Conservation (phyloP, 2,888 invertebrate species). For the Gnatocerus cornutus region DNA sequence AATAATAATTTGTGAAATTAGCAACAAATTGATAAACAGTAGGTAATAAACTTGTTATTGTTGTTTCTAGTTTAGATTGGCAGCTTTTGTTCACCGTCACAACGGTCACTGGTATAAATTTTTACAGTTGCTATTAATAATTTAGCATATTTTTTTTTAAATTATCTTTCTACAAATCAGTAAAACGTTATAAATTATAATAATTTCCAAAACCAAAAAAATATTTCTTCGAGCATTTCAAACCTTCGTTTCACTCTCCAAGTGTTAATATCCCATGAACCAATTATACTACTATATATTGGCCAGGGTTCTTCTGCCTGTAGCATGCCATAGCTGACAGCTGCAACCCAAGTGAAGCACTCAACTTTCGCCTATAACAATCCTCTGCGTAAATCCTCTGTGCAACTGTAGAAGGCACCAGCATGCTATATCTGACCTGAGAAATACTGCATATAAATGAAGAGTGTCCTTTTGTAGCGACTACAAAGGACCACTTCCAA, state of each 20-base stretch:
- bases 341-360: constrained; percentile 40
- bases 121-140: too few species aligned
- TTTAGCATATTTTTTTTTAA: too few species aligned
- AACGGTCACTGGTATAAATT: too few species aligned
- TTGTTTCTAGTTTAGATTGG: too few species aligned
- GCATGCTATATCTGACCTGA: constrained; percentile 43
- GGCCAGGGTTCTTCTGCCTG: constrained; percentile 56
- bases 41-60: too few species aligned
- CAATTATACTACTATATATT: constrained; percentile 52
- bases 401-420: constrained; percentile 48
- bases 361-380: constrained; percentile 6
- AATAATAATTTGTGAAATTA: too few species aligned
- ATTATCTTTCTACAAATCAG: too few species aligned
- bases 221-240: too few species aligned
- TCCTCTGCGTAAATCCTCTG: constrained; percentile 24
- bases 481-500: constrained; percentile 30
- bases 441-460: constrained; percentile 19
- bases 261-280: constrained; percentile 53
- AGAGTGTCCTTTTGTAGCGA: neutral
- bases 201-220: too few species aligned
- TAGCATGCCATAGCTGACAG: constrained; percentile 52
- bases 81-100: too few species aligned
- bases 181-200: too few species aligned
- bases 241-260: neutral
- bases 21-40: too few species aligned